Evolutionary conservation across 2,888 invertebrate genomes (phyloP), one percentile per base, ranked within the genome.

Genomic region (Amiota communis): DNA sequence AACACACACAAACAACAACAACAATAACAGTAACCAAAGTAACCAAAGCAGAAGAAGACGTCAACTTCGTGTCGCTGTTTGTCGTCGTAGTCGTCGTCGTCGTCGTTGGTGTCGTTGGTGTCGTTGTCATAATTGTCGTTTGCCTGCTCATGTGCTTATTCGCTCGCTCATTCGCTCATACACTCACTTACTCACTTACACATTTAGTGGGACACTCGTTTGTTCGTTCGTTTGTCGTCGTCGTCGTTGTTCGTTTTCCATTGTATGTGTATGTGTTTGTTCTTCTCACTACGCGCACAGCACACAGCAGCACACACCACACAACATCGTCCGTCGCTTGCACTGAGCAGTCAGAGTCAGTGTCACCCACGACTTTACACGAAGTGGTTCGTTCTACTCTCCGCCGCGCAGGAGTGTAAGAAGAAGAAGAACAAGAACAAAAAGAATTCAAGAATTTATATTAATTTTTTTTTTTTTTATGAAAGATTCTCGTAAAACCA

Each of bases 361-460:
- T 87, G 87, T 87, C 87, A 87, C 87, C 87, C 87, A 87, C 87
- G 83, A 86, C 87, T 83, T 86, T 84, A 84, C 79, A 81, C 80
- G 83, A 81, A 87, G 82, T 86, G 86, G 87, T 85, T 85, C 78
- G 87, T 84, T 85, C 78, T 71, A 47, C 23, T 68, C 80, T 82
- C 75, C 53, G 65, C 49, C 72, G 46, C 63, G 63, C 23, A 36
- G 63, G 46, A 63, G 63, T 36, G 63, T 57, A 10, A 72, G 64
- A 64, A 64, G 51, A 68, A 36, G 20, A 17, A 71, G 48, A 74
- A 51, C 13, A 51, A 36, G 51, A 68, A 72, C 17, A 8, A n/a
- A n/a, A 12, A n/a, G 53, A 53, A n/a, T 53, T 12, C 53, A 53
- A 20, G 59, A 36, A 63, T 23, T 69, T 15, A 4, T n/a, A 11